Conservation (phyloP, 2,113 vertebrate genomes). For the Ornithorhynchus anatinus region DNA sequence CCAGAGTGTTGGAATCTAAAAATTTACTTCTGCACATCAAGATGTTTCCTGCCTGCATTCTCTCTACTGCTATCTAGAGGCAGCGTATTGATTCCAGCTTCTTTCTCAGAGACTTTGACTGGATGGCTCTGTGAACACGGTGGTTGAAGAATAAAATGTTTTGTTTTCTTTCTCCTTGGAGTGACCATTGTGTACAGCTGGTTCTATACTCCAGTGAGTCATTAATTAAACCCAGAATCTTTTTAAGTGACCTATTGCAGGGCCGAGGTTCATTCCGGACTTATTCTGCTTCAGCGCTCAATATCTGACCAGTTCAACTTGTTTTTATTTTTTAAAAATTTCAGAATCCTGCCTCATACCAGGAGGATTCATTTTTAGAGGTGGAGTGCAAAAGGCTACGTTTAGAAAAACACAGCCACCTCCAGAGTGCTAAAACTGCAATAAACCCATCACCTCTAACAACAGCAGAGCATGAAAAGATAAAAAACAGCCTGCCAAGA, state of each 20-base stretch:
- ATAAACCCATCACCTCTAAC: conserved; percentile 98
- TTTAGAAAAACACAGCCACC: conserved; percentile 80
- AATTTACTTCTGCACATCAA: background rate
- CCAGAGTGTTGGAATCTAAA: background rate
- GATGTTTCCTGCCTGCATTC: background rate
- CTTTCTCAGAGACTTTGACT: conserved; percentile 15
- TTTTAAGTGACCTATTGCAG: conserved; percentile 62
- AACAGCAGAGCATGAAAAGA: conserved; percentile 91
- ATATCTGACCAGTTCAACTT: conserved; percentile 55
- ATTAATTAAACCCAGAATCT: conserved; percentile 73
- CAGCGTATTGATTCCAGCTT: conserved; percentile 1
- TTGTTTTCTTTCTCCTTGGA: conserved; percentile 67
- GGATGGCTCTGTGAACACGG: conserved; percentile 50
- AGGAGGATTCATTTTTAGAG: conserved; percentile 66
- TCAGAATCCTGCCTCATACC: conserved; percentile 56
- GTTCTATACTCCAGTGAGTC: conserved; percentile 64
- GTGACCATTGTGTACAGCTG: conserved; percentile 67
- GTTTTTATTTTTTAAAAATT: conserved; percentile 58
- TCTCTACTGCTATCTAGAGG: background rate
- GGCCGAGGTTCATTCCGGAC: conserved; percentile 49
- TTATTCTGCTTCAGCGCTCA: conserved; percentile 56
- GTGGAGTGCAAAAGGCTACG: conserved; percentile 68
- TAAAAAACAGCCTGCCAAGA: conserved; percentile 86
- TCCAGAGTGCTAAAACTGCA: conserved; percentile 96
- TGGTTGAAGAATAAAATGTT: conserved; percentile 52